phyloP scores from a whole-genome alignment of 2,888 invertebrate genomes.

The Microctonus hyperodae region DNA sequence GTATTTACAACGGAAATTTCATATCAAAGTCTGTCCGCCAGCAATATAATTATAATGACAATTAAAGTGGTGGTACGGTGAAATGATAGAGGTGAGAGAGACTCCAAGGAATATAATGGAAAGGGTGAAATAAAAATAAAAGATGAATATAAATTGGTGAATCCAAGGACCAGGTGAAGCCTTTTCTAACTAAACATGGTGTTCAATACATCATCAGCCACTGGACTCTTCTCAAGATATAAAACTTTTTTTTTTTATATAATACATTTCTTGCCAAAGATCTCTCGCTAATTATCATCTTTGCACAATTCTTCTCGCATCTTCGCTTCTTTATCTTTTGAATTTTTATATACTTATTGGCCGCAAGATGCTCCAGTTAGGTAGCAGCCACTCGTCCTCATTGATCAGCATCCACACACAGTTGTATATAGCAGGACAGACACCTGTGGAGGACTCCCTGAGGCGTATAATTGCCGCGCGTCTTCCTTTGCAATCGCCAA shows the following conservation, averaged over 20 bases:
- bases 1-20: background rate
- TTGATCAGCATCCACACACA: background rate
- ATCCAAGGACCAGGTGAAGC: conserved; percentile 9
- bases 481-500: conserved; percentile 18
- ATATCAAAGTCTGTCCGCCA: background rate
- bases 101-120: background rate
- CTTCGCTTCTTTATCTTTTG: background rate
- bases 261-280: background rate
- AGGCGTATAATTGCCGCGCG: conserved; percentile 28
- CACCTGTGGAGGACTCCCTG: conserved; percentile 20
- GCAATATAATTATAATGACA: background rate
- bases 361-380: conserved; percentile 30
- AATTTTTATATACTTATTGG: background rate
- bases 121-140: background rate
- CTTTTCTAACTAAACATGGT: background rate
- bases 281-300: conserved; percentile 18
- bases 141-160: conserved; percentile 15
- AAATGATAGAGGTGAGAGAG: background rate
- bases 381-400: conserved; percentile 15
- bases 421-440: background rate
- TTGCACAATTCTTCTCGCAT: conserved; percentile 4
- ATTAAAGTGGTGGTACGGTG: background rate
- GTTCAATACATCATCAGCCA: conserved; percentile 5
- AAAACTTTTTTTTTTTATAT: background rate
- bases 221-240: conserved; percentile 6